Percentiles rank a stretch among this genome's conserved stretches.
Conservation (phyloP, 2,797 vertebrate species). For the Dromococcyx pavoninus region DNA sequence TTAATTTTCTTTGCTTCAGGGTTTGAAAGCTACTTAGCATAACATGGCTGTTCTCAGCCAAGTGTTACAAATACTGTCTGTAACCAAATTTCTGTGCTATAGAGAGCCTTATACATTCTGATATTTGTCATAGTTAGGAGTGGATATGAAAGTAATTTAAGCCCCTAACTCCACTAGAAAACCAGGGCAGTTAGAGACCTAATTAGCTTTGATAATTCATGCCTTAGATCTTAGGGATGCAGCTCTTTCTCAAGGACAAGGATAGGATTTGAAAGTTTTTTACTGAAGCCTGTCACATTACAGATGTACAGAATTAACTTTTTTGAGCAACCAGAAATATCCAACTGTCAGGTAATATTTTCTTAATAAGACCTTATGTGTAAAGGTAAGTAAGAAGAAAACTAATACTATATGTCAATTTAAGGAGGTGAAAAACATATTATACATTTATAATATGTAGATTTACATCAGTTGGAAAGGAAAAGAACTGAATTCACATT, state of each 20-base stretch:
- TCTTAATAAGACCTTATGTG: not conserved
- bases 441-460: not conserved
- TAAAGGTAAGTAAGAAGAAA: not conserved
- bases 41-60: not conserved
- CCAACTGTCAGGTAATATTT: not conserved
- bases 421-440: fast-evolving
- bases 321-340: not conserved
- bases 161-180: not conserved
- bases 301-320: not conserved
- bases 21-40: not conserved
- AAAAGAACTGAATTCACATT: not conserved
- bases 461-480: not conserved
- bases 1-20: constrained; percentile 1
- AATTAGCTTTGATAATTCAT: not conserved
- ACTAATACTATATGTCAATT: not conserved
- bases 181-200: not conserved
- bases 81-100: not conserved
- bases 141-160: constrained; percentile 2
- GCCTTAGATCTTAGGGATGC: not conserved
- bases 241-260: not conserved
- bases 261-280: not conserved
- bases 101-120: not conserved
- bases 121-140: constrained; percentile 1
- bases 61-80: not conserved
- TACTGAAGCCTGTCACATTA: not conserved